Evolutionary conservation across 2,888 invertebrate genomes (phyloP).

Genomic region (Dromius quadrimaculatus): DNA sequence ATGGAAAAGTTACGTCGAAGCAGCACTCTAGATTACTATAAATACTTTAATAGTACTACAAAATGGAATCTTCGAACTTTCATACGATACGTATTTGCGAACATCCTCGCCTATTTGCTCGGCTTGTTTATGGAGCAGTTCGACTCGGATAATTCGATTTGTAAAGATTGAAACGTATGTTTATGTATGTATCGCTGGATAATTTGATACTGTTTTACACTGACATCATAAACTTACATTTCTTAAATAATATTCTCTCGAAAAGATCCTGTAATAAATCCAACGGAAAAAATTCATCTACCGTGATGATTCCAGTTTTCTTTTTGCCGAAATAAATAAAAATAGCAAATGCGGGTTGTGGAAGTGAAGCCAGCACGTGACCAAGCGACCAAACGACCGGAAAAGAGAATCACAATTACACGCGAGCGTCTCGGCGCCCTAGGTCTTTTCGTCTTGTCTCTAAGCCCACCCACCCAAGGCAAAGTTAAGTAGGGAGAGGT

Average conservation of each 20-base stretch:
- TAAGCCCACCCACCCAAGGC: not conserved
- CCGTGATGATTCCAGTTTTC: not conserved
- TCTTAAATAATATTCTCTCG: too few relatives aligned
- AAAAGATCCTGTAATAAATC: too few relatives aligned
- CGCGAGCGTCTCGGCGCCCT: not conserved
- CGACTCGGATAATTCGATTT: conserved; percentile 28
- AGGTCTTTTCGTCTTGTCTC: not conserved
- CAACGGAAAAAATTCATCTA: too few relatives aligned
- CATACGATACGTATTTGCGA: conserved; percentile 25
- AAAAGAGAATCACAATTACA: conserved; percentile 35
- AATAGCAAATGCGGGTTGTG: not conserved
- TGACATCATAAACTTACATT: conserved; percentile 22
- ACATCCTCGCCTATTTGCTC: conserved; percentile 7
- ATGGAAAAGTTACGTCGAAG: conserved; percentile 42
- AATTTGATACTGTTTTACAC: not conserved
- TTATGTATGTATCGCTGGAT: conserved; percentile 24
- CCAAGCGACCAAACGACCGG: conserved; percentile 19
- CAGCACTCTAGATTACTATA: conserved; percentile 46
- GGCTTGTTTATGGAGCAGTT: conserved; percentile 33
- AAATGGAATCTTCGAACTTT: conserved; percentile 44
- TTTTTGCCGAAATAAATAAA: conserved; percentile 17
- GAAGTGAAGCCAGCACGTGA: conserved; percentile 28
- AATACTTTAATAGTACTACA: conserved; percentile 47
- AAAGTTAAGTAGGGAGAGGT: not conserved
- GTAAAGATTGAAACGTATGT: conserved; percentile 33